Percentiles rank a stretch among this genome's conserved stretches.
These are phyloP conservation scores for Polyommatus icarus DNA, from an alignment of 2,888 invertebrate genomes.

Conservation along the genomic window DNA sequence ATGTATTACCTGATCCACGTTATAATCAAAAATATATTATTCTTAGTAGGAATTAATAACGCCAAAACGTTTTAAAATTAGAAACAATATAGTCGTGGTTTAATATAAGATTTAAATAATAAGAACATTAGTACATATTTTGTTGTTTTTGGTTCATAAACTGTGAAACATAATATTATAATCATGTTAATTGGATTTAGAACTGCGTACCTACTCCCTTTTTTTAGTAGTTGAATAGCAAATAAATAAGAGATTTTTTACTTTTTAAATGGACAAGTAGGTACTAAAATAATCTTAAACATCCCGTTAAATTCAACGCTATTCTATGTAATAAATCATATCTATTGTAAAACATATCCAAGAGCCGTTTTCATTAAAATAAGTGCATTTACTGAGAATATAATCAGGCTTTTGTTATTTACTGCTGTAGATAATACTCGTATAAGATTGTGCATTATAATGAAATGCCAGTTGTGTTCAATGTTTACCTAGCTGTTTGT, in stretches of 20 bases:
- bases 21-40: neutral
- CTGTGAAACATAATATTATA: neutral
- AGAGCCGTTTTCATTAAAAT: constrained; percentile 22
- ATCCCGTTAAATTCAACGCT: neutral
- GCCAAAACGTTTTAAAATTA: neutral
- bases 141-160: neutral
- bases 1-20: neutral
- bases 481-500: constrained; percentile 38
- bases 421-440: constrained; percentile 4
- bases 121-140: neutral
- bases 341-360: constrained; percentile 31
- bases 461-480: constrained; percentile 68
- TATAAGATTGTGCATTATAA: constrained; percentile 44
- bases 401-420: constrained; percentile 4
- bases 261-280: neutral
- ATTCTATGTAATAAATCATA: neutral
- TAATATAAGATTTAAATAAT: no score
- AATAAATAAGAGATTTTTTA: no score
- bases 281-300: neutral
- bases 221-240: no score
- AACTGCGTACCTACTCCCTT: no score
- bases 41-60: neutral
- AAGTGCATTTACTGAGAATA: constrained; percentile 17
- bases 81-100: neutral
- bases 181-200: no score